A percentile compares a stretch with the other conserved stretches of the same genome.
Conservation (phyloP, 2,888 invertebrate species). For the Thecophora atra region DNA sequence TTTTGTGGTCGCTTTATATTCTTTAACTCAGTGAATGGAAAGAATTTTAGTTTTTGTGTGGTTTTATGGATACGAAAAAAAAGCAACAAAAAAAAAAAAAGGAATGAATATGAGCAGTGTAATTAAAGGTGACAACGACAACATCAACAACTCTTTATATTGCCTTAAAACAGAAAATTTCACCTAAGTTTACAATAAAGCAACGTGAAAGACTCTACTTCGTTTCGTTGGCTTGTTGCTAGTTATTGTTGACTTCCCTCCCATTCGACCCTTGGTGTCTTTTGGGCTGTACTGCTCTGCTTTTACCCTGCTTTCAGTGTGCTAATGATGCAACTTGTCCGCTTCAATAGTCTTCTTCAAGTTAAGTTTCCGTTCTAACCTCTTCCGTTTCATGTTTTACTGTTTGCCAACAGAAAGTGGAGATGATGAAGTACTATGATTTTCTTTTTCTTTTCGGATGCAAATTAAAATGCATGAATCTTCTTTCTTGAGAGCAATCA, state of each 20-base stretch:
- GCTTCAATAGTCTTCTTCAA: constrained; percentile 11
- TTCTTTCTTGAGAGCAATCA: background rate
- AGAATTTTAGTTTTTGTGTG: background rate
- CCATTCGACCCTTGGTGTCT: no score
- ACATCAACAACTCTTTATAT: constrained; percentile 29
- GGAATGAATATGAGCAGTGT: constrained; percentile 24
- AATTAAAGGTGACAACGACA: background rate
- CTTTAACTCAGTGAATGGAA: background rate
- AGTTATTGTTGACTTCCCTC: no score
- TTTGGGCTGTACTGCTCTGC: constrained; percentile 15
- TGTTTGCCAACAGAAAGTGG: background rate
- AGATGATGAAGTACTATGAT: no score
- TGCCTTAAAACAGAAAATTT: constrained; percentile 19
- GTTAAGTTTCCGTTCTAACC: constrained; percentile 5
- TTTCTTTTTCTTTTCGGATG: constrained; percentile 25
- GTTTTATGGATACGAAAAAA: background rate
- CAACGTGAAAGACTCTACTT: constrained; percentile 20
- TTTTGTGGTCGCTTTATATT: constrained; percentile 1
- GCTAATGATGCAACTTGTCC: constrained; percentile 47
- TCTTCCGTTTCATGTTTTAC: background rate
- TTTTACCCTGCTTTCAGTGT: background rate
- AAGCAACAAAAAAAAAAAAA: constrained; percentile 18
- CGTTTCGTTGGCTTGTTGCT: background rate
- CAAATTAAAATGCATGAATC: constrained; percentile 37
- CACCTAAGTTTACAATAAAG: constrained; percentile 36